phyloP scores from a whole-genome alignment of 1,140 invertebrate species.

The Hormaphis cornu region DNA sequence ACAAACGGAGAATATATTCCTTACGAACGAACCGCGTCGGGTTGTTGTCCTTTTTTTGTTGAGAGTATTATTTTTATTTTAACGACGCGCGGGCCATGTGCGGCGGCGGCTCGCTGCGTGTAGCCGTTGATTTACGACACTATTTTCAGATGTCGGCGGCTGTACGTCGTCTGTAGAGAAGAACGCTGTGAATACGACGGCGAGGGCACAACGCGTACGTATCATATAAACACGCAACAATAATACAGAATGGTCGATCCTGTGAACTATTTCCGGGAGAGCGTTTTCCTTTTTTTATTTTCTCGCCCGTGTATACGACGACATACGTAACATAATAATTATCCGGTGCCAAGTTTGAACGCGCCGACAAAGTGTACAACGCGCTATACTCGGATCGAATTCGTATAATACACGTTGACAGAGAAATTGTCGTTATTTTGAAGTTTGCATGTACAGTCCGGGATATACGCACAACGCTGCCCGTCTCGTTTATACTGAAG shows the following conservation, averaged over 20 bases:
- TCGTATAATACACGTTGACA: no score
- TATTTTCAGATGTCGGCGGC: constrained; percentile 31
- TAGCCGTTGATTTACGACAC: constrained; percentile 30
- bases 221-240: not conserved
- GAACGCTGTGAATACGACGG: not conserved
- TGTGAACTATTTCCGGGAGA: constrained; percentile 31
- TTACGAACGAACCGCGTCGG: not conserved
- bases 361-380: no score
- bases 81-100: constrained; percentile 29
- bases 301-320: not conserved
- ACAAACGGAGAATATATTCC: not conserved
- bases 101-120: not conserved
- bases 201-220: not conserved
- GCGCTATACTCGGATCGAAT: no score
- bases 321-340: no score
- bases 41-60: constrained; percentile 13
- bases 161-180: not conserved
- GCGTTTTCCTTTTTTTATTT: constrained; percentile 19
- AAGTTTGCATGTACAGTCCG: no score
- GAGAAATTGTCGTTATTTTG: no score
- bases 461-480: no score
- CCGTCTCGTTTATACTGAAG: no score
- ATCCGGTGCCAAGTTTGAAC: no score
- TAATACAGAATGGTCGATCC: constrained; percentile 18
- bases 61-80: constrained; percentile 31